These are phyloP conservation scores for Rhegmatorhina hoffmannsi DNA, from an alignment of 2,113 vertebrate genomes.

Conservation along the genomic window DNA sequence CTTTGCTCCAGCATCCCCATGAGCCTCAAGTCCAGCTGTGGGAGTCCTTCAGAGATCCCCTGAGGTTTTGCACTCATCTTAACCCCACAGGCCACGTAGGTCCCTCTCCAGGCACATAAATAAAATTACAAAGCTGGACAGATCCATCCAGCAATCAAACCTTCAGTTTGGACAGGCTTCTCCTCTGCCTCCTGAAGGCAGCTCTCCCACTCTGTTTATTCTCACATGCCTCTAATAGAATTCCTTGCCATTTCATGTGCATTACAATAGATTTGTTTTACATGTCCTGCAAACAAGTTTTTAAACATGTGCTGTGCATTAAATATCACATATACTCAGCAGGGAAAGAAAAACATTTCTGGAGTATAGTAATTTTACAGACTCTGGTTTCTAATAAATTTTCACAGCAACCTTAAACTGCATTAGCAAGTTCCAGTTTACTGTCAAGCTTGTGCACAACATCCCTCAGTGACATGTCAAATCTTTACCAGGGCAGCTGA, in stretches of 20 bases:
- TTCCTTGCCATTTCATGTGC: conserved; percentile 53
- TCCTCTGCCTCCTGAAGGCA: not conserved
- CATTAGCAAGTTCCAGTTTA: conserved; percentile 74
- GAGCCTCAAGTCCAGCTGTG: not conserved
- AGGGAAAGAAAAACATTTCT: conserved; percentile 68
- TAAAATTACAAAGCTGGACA: not conserved
- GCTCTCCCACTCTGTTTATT: conserved; percentile 18
- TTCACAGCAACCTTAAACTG: conserved; percentile 73
- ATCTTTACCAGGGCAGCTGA: conserved; percentile 59
- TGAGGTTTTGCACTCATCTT: not conserved
- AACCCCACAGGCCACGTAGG: not conserved
- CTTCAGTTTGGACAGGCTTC: not conserved
- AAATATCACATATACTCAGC: conserved; percentile 73
- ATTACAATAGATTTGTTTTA: conserved; percentile 70
- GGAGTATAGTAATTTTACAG: conserved; percentile 75
- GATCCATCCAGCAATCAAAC: not conserved
- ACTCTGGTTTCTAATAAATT: conserved; percentile 79
- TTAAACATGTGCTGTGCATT: conserved; percentile 69
- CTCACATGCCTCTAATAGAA: conserved; percentile 63
- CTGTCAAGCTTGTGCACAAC: conserved; percentile 68
- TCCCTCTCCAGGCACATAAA: not conserved
- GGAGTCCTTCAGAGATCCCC: too few species aligned
- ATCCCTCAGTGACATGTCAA: conserved; percentile 68
- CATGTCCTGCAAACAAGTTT: conserved; percentile 65
- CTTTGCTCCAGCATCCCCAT: not conserved